A percentile compares a stretch with the other conserved stretches of the same genome.
phyloP scores from a whole-genome alignment of 2,797 vertebrate genomes.

The Arnoldichthys spilopterus region DNA sequence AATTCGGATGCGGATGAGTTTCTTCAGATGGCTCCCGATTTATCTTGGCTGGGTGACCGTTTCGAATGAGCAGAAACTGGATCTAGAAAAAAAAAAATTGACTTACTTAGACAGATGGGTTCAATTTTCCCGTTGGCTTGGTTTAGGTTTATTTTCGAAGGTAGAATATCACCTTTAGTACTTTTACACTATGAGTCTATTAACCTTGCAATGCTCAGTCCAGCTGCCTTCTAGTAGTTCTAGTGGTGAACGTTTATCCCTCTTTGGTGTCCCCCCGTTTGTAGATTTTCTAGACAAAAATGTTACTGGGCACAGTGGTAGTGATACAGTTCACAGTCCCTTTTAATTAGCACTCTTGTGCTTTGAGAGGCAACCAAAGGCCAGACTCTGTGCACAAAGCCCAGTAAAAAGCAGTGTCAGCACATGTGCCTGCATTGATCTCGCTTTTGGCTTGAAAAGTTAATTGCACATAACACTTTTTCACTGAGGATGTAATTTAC shows the following conservation, averaged over 20 bases:
- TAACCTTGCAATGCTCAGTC: neutral
- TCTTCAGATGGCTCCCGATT: conserved; percentile 13
- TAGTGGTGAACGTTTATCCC: neutral
- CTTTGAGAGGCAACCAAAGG: conserved; percentile 11
- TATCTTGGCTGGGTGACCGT: conserved; percentile 5
- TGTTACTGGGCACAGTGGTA: neutral
- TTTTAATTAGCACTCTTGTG: conserved; percentile 31
- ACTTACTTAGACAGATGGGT: neutral
- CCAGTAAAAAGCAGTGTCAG: conserved; percentile 54
- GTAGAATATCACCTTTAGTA: neutral
- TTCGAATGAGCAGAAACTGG: conserved; percentile 1
- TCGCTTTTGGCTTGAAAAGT: conserved; percentile 57
- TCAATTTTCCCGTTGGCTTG: conserved; percentile 9
- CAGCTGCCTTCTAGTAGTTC: neutral
- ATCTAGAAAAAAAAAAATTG: conserved; percentile 1
- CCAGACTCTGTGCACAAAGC: conserved; percentile 25
- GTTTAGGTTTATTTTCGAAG: conserved; percentile 6
- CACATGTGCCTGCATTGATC: conserved; percentile 50
- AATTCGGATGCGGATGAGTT: conserved; percentile 34
- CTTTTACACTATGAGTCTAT: neutral
- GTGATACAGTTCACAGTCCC: neutral
- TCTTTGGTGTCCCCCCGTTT: neutral
- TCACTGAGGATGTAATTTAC: conserved; percentile 59
- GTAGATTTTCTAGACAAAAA: neutral
- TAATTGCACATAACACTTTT: conserved; percentile 61